These are phyloP conservation scores for Megamerina dolium DNA, from an alignment of 2,888 invertebrate genomes.

Conservation along the genomic window DNA sequence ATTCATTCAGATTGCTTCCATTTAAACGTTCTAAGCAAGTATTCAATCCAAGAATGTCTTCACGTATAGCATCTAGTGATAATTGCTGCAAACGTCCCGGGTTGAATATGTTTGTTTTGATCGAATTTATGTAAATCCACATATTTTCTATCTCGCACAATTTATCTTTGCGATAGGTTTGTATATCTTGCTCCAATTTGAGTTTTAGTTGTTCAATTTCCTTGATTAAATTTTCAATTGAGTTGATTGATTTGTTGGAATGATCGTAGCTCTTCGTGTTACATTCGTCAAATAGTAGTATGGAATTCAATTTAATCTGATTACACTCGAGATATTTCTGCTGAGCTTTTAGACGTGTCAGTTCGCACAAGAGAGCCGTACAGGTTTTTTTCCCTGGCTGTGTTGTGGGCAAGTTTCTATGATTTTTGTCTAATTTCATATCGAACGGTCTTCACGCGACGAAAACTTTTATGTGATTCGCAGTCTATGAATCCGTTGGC, in stretches of 20 bases:
- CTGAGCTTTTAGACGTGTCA: conserved; percentile 46
- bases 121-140: conserved; percentile 35
- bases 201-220: conserved; percentile 39
- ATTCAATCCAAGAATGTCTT: conserved; percentile 38
- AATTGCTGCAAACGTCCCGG: conserved; percentile 34
- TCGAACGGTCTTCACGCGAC: no score
- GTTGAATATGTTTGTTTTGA: conserved; percentile 35
- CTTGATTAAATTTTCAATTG: conserved; percentile 23
- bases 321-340: conserved; percentile 48
- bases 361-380: conserved; percentile 41
- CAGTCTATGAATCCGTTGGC: no score
- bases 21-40: conserved; percentile 33
- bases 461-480: no score
- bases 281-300: conserved; percentile 29
- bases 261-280: background rate
- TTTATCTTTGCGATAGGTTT: conserved; percentile 25
- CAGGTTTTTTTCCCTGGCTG: conserved; percentile 24
- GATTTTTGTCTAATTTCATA: no score
- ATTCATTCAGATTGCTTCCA: conserved; percentile 29
- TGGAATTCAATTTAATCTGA: conserved; percentile 41
- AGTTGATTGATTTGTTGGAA: background rate
- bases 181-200: conserved; percentile 29
- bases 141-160: no score
- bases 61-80: conserved; percentile 34
- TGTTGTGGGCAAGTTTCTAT: conserved; percentile 8